Base-by-base conservation (phyloP, 2,113 vertebrate genomes). In the Smithornis capensis region DNA sequence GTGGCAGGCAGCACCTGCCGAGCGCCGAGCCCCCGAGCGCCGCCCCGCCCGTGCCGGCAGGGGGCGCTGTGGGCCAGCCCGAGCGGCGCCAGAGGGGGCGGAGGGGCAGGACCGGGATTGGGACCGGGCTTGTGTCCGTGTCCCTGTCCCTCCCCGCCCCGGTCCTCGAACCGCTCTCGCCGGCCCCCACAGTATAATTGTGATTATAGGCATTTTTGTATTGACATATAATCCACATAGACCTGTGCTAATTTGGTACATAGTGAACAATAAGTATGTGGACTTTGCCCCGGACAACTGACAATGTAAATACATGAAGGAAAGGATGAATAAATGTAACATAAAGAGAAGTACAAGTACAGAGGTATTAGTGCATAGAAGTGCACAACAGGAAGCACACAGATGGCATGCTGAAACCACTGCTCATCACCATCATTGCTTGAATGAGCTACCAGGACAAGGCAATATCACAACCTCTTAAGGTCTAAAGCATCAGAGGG, bases 381-480 rank as follows among this genome's bases (percentile, higher is more conserved):
- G 12, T 1, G 4, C 33, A 52, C 37, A 49, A 64, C 57, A 80
- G 91, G 79, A 96, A 85, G 77, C 1, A 53, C 53, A 44, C 28
- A 68, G n/a, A 47, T 44, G 77, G 67, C 62, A 91, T 0, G 23
- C 45, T 84, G 35, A 92, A 90, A 38, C 53, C 2, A 24, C 14
- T 53, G 62, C 16, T 73, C 37, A 31, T 7, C 73, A 60, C 29
- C 71, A 50, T 12, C 37, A 6, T 40, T 17, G 42, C 50, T 50
- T 40, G 73, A 77, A 44, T 9, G 68, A 69, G 28, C 31, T 79
- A 53, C 29, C 13, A 24, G 12, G 38, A 47, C 31, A 42, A 2
- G 27, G n/a, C 69, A 77, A 6, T 4, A 22, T 2, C 2, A 0
- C 4, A 0, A 6, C 4, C 17, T 31, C 40, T 56, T 8, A 19